Evolutionary conservation across 2,113 vertebrate genomes (phyloP).

Genomic region (Indri indri): DNA sequence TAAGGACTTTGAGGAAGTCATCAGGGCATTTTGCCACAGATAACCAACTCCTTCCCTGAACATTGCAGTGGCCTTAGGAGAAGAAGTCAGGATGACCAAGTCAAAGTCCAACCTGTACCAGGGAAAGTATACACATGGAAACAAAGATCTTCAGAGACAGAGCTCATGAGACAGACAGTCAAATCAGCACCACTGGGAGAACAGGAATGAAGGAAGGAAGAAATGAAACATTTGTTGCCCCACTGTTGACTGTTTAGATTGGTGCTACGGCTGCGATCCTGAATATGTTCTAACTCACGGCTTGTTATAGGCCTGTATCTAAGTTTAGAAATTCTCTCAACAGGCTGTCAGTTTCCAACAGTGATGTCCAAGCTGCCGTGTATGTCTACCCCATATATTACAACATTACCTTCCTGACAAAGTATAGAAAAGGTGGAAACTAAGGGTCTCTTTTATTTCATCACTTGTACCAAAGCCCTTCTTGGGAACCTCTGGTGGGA

Average conservation of each 20-base stretch:
- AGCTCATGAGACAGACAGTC: not conserved
- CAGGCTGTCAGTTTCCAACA: not conserved
- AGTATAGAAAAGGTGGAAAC: not conserved
- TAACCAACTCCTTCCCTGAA: not conserved
- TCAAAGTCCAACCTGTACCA: not conserved
- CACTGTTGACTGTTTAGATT: not conserved
- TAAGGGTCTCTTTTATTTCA: not conserved
- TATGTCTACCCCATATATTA: not conserved
- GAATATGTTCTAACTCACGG: not conserved
- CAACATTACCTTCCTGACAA: not conserved
- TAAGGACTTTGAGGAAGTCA: not conserved
- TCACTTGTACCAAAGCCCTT: not conserved
- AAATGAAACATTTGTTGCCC: rapidly evolving
- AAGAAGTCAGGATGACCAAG: not conserved
- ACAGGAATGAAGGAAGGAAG: not conserved
- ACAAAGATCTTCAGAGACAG: not conserved
- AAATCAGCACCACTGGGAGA: not conserved
- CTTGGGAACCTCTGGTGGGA: not conserved
- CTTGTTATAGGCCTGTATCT: not conserved
- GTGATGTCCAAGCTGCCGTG: not conserved
- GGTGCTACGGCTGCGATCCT: not conserved
- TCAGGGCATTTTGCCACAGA: not conserved
- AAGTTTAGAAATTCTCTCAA: not conserved
- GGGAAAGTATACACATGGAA: not conserved
- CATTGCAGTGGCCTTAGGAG: not conserved